phyloP scores from a whole-genome alignment of 2,113 vertebrate species.

The Azemiops feae region DNA sequence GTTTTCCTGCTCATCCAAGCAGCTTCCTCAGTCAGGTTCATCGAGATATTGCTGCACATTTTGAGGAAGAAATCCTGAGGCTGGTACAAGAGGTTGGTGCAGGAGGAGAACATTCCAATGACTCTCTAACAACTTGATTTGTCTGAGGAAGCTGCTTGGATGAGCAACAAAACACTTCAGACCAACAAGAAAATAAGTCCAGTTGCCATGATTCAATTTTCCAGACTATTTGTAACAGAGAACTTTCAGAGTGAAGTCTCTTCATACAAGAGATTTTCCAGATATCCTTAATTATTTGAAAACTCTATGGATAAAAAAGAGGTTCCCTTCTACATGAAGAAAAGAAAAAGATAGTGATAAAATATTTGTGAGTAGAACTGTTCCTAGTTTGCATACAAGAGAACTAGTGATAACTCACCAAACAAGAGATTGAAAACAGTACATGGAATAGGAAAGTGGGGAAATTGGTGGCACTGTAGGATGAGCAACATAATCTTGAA shows the following conservation, averaged over 20 bases:
- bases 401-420: neutral
- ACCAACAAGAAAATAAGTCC: neutral
- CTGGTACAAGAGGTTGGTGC: neutral
- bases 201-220: too few relatives aligned
- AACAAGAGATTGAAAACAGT: neutral
- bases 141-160: neutral
- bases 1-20: neutral
- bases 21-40: neutral
- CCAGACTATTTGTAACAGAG: neutral
- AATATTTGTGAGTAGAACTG: neutral
- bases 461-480: neutral
- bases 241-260: neutral
- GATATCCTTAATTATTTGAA: neutral
- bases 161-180: neutral
- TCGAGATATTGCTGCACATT: neutral
- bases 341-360: neutral
- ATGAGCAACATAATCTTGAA: neutral
- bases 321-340: neutral
- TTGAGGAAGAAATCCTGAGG: neutral
- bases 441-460: neutral
- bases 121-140: neutral
- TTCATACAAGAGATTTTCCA: neutral
- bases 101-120: neutral
- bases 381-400: neutral
- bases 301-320: neutral